phyloP scores from a whole-genome alignment of 2,888 invertebrate species.

The Gibbula magus region DNA sequence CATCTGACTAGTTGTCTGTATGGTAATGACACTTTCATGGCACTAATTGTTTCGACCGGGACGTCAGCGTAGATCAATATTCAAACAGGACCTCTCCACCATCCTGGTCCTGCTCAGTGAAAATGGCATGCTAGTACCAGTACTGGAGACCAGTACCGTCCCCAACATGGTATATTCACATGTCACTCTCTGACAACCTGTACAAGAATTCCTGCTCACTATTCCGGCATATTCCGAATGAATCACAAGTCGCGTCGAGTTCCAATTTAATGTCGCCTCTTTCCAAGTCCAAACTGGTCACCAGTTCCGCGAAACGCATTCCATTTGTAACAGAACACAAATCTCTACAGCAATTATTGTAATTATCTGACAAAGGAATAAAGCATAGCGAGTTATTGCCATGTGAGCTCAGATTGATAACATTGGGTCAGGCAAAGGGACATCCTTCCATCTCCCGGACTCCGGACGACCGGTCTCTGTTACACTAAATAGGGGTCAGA shows the following conservation, averaged over 20 bases:
- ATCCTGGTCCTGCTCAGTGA: no score
- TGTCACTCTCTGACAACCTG: no score
- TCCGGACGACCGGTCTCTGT: no score
- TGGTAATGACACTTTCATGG: slow-evolving; percentile 5
- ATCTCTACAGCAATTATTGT: slow-evolving; percentile 8
- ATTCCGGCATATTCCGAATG: no score
- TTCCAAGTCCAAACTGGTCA: background rate
- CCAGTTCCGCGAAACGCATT: background rate
- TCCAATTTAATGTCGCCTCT: no score
- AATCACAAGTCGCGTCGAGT: no score
- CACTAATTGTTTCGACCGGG: slow-evolving; percentile 5
- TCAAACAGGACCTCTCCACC: background rate
- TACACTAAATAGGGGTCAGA: no score
- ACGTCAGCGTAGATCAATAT: background rate
- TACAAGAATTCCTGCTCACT: no score
- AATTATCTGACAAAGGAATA: slow-evolving; percentile 13
- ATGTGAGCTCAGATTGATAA: background rate
- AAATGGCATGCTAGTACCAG: no score
- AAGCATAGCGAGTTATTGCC: background rate
- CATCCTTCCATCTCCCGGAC: background rate
- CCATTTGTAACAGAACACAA: slow-evolving; percentile 9
- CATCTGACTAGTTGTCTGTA: background rate
- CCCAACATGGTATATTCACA: no score
- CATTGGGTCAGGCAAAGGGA: background rate
- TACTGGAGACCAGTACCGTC: no score